phyloP scores from a whole-genome alignment of 1,140 invertebrate species.

The Bombus sibiricus region DNA sequence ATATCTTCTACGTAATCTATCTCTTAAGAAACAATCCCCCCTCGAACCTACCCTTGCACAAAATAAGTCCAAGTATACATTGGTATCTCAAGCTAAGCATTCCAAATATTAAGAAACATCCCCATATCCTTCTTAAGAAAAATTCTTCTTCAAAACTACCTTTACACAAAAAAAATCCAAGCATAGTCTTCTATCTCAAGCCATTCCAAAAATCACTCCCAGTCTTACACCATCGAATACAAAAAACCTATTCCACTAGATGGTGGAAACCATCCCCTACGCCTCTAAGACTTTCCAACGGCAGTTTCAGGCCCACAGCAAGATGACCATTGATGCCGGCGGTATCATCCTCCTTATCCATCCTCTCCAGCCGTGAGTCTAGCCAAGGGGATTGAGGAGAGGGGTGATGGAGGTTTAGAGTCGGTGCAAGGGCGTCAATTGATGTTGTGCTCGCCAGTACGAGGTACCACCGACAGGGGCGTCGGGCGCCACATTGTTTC shows the following conservation, averaged over 20 bases:
- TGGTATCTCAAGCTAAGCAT: not conserved
- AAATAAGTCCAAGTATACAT: not conserved
- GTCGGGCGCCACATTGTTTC: conserved; percentile 71
- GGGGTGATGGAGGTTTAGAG: conserved; percentile 28
- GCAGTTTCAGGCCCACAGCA: conserved; percentile 5
- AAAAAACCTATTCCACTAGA: not conserved
- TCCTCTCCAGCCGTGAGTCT: conserved; percentile 57
- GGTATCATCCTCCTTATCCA: conserved; percentile 63
- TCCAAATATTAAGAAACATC: not conserved
- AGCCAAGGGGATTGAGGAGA: conserved; percentile 1
- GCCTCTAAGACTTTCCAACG: not conserved
- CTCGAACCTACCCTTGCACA: not conserved
- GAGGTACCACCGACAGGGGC: conserved; percentile 66
- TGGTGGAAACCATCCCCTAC: not conserved
- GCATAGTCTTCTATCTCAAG: not conserved
- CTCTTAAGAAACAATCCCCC: not conserved
- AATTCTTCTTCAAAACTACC: not conserved
- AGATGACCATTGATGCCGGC: conserved; percentile 56
- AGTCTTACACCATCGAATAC: not conserved
- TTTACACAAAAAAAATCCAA: not conserved
- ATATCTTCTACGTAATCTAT: not conserved
- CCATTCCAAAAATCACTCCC: not conserved
- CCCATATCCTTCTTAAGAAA: not conserved
- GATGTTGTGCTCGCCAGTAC: conserved; percentile 65
- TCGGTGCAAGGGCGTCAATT: conserved; percentile 67